Evolutionary conservation across 2,113 vertebrate genomes (phyloP).

Genomic region (Reinhardtius hippoglossoides): DNA sequence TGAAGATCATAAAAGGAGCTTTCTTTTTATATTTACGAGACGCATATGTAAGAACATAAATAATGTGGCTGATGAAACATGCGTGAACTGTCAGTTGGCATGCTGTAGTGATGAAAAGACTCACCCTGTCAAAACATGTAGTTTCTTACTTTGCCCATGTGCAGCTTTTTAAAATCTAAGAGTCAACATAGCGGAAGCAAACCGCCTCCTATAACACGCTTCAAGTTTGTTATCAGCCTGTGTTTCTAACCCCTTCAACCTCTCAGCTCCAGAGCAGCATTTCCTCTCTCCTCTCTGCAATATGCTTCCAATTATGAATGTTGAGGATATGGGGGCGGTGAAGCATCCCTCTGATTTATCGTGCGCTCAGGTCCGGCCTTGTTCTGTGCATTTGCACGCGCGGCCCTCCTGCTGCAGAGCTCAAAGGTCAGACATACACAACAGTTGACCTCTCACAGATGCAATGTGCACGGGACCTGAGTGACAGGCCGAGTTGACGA

Average conservation of each 20-base stretch:
- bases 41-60: constrained; percentile 27
- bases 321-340: constrained; percentile 72
- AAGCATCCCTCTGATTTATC: constrained; percentile 87
- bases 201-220: constrained; percentile 7
- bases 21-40: constrained; percentile 34
- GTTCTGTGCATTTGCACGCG: constrained; percentile 87
- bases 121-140: constrained; percentile 24
- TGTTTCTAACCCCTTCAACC: constrained; percentile 61
- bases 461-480: constrained; percentile 49
- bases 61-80: constrained; percentile 44
- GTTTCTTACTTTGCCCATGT: constrained; percentile 11
- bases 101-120: constrained; percentile 25
- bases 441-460: constrained; percentile 82
- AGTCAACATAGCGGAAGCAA: constrained; percentile 37
- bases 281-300: constrained; percentile 74
- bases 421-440: constrained; percentile 87
- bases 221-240: constrained; percentile 42
- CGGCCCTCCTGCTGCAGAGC: constrained; percentile 87
- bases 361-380: constrained; percentile 85
- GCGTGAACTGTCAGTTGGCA: constrained; percentile 40
- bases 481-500: constrained; percentile 60
- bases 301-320: constrained; percentile 93
- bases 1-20: constrained; percentile 25
- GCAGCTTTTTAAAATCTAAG: constrained; percentile 21
- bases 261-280: constrained; percentile 31